Percentiles rank a stretch among this genome's conserved stretches.
Conservation (phyloP, 2,113 vertebrate species). For the Pachyramphus minor region DNA sequence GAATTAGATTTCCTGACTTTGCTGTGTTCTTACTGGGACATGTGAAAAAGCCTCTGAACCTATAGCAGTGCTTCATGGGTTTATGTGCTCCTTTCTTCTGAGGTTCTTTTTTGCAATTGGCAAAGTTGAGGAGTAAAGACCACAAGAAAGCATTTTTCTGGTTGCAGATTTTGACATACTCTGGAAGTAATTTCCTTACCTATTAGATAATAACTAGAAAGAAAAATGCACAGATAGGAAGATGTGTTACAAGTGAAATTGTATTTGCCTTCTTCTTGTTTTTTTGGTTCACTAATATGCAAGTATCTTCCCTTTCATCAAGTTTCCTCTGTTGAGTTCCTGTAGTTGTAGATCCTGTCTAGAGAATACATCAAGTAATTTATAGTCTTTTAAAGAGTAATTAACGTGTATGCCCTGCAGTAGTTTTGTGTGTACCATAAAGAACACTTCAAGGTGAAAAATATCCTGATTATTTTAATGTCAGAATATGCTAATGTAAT, state of each 20-base stretch:
- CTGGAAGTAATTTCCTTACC: accelerated
- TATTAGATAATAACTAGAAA: not conserved
- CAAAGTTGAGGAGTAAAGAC: not conserved
- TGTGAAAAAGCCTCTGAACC: not conserved
- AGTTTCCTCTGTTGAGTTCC: not conserved
- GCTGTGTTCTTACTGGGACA: accelerated
- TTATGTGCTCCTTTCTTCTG: not conserved
- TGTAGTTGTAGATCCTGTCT: not conserved
- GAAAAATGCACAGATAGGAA: not conserved
- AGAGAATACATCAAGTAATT: not conserved
- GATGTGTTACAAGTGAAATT: not conserved
- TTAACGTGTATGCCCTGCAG: not conserved
- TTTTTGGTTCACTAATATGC: not conserved
- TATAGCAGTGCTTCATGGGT: accelerated
- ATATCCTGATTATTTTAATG: not conserved
- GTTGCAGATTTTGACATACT: not conserved
- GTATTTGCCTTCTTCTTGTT: accelerated
- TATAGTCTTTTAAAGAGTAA: not conserved
- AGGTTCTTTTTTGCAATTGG: accelerated
- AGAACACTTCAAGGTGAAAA: not conserved
- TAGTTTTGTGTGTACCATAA: not conserved
- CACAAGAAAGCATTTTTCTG: no score
- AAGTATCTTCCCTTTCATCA: not conserved
- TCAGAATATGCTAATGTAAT: not conserved
- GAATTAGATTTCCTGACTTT: not conserved